phyloP scores from a whole-genome alignment of 2,888 invertebrate genomes.

The Ormyrus thymus region DNA sequence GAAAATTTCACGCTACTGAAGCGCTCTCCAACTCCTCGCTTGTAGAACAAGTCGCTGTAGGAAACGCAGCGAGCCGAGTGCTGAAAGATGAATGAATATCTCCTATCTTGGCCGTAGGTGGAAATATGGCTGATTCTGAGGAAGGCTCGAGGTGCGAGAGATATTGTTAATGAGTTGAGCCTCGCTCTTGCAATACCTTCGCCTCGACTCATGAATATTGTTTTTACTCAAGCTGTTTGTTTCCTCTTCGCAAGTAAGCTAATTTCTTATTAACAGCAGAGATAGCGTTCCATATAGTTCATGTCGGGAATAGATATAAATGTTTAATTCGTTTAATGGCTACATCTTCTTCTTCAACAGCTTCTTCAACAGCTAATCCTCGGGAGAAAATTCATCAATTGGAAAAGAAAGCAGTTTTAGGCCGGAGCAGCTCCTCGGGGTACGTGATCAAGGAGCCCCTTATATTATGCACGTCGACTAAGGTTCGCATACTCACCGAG shows the following conservation, averaged over 20 bases:
- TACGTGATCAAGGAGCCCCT: too few relatives aligned
- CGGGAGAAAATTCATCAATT: too few relatives aligned
- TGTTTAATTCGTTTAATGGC: too few relatives aligned
- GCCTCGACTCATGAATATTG: neutral
- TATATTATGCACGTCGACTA: neutral
- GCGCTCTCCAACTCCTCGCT: neutral
- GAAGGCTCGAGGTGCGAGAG: neutral
- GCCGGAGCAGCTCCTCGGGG: too few relatives aligned
- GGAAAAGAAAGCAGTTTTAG: too few relatives aligned
- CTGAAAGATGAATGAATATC: slow-evolving; percentile 42
- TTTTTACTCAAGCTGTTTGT: neutral
- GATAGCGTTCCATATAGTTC: too few relatives aligned
- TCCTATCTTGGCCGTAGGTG: neutral
- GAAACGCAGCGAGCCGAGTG: neutral
- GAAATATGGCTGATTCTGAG: slow-evolving; percentile 2
- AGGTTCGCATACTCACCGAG: slow-evolving; percentile 43
- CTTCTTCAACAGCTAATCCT: too few relatives aligned
- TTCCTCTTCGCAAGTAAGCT: neutral
- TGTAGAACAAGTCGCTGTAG: slow-evolving; percentile 7
- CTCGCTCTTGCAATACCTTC: too few relatives aligned
- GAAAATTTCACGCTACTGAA: slow-evolving; percentile 29
- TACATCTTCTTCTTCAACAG: too few relatives aligned
- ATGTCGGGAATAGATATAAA: too few relatives aligned
- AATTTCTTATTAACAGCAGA: too few relatives aligned
- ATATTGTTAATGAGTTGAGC: neutral